Conservation (phyloP, 2,113 vertebrate species). For the Lepisosteus oculatus region DNA sequence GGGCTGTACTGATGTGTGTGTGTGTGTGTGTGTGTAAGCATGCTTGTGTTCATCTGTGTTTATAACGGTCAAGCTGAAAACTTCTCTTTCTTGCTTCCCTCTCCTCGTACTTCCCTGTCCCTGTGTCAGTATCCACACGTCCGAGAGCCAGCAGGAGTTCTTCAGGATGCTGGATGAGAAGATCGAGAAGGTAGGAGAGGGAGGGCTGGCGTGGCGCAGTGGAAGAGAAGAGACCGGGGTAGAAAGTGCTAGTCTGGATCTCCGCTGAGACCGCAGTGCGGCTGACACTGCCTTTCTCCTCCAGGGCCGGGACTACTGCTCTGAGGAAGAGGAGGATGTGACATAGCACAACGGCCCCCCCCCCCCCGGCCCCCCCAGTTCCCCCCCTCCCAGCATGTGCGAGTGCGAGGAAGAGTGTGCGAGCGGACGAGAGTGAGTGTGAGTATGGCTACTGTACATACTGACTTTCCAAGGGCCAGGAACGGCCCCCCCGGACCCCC, state of each 20-base stretch:
- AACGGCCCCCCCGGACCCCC: conserved; percentile 4
- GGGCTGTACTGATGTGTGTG: neutral
- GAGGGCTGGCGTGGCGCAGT: neutral
- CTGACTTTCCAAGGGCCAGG: conserved; percentile 35
- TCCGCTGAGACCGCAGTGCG: neutral
- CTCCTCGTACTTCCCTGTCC: conserved; percentile 27
- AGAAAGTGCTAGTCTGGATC: neutral
- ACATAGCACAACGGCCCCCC: conserved; percentile 78
- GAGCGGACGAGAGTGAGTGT: conserved; percentile 2
- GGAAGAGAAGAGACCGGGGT: neutral
- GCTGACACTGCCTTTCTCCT: neutral
- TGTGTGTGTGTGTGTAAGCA: conserved; percentile 14
- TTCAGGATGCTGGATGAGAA: conserved; percentile 99
- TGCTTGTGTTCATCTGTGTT: conserved; percentile 12
- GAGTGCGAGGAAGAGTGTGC: conserved; percentile 14
- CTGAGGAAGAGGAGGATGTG: conserved; percentile 87
- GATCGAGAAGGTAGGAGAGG: conserved; percentile 88
- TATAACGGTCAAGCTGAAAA: conserved; percentile 22
- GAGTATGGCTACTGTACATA: conserved; percentile 8
- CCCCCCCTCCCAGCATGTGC: neutral
- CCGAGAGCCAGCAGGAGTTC: conserved; percentile 98
- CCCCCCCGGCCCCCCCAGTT: neutral
- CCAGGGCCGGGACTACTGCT: conserved; percentile 94
- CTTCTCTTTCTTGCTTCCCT: too few relatives aligned
- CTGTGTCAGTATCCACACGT: conserved; percentile 90